A percentile compares a stretch with the other conserved stretches of the same genome.
Evolutionary conservation across 2,113 vertebrate genomes (phyloP).

Genomic region (Phalacrocorax carbo): DNA sequence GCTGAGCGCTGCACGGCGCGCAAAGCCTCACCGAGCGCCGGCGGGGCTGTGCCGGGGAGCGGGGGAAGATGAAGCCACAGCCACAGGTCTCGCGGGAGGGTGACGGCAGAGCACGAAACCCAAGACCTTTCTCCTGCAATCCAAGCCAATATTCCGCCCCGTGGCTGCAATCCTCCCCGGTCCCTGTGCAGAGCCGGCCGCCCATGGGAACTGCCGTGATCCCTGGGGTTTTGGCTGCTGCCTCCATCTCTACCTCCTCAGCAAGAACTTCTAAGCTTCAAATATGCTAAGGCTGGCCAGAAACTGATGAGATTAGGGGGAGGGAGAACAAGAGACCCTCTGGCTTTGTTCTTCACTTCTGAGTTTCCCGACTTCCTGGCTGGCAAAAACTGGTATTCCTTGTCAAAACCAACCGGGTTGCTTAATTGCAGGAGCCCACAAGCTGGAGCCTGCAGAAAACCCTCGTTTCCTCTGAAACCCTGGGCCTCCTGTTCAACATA

Average conservation of each 20-base stretch:
- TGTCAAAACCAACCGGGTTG: neutral
- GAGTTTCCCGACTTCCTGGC: neutral
- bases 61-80: neutral
- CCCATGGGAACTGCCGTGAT: rapidly evolving
- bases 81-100: neutral
- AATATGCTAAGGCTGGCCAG: neutral
- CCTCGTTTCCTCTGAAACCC: neutral
- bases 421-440: neutral
- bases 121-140: neutral
- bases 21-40: neutral
- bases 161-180: neutral
- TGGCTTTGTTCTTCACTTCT: neutral
- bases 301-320: neutral
- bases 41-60: neutral
- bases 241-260: neutral
- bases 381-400: neutral
- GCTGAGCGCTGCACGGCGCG: neutral
- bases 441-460: neutral
- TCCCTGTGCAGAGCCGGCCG: neutral
- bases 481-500: neutral
- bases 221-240: neutral
- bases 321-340: neutral
- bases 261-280: neutral
- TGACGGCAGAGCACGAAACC: neutral
- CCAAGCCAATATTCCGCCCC: no score